Conservation (phyloP, 2,888 invertebrate species). For the Ceratothoa steindachneri region DNA sequence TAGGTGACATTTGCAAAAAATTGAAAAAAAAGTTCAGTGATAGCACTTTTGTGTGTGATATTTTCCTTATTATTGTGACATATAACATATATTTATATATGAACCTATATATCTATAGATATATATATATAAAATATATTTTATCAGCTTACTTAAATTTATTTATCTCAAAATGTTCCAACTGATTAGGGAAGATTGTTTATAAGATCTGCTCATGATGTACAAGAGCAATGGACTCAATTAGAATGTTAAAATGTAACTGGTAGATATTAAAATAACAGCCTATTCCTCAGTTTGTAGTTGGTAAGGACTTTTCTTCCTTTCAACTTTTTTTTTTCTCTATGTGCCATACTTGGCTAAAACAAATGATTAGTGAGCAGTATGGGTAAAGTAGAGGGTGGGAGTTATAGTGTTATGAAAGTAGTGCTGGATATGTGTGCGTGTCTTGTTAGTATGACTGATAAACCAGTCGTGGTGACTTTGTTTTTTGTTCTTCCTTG, state of each 20-base stretch:
- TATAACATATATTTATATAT: background rate
- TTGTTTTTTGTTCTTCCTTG: too few species aligned
- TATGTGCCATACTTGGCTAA: background rate
- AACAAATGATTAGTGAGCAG: too few species aligned
- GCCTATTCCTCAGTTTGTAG: background rate
- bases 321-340: background rate
- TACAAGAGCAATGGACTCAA: background rate
- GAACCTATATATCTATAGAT: background rate
- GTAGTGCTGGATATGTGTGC: too few species aligned
- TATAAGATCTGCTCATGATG: background rate
- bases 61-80: background rate
- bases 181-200: background rate
- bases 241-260: background rate
- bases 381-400: too few species aligned
- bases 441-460: too few species aligned
- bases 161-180: slow-evolving; percentile 11
- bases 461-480: too few species aligned
- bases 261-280: background rate
- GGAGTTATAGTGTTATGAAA: too few species aligned
- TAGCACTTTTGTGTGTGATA: slow-evolving; percentile 10
- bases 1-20: background rate
- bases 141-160: background rate
- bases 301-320: background rate
- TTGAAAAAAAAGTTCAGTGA: background rate
- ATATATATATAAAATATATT: background rate